Evolutionary conservation across 2,888 invertebrate genomes (phyloP).

Genomic region (Drosophila differens): DNA sequence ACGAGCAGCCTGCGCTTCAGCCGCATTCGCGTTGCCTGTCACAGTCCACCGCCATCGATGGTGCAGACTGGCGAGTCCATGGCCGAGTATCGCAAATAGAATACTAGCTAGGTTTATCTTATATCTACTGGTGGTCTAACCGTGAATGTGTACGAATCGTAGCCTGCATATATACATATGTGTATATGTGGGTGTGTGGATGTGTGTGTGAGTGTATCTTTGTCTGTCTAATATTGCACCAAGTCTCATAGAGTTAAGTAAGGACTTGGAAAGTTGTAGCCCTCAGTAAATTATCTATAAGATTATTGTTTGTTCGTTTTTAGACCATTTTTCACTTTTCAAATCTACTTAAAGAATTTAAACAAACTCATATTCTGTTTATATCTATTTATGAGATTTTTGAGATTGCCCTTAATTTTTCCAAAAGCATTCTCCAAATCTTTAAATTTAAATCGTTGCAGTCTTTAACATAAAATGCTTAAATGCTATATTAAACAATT

Average conservation of each 20-base stretch:
- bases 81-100: conserved; percentile 81
- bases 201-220: neutral
- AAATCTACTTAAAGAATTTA: neutral
- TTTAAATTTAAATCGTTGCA: neutral
- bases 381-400: neutral
- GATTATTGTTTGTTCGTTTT: neutral
- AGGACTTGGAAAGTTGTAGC: conserved; percentile 32
- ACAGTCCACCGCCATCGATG: conserved; percentile 75
- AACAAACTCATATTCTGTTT: neutral
- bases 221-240: conserved; percentile 17
- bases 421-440: neutral
- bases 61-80: conserved; percentile 52
- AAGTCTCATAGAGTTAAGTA: conserved; percentile 19
- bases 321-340: neutral
- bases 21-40: conserved; percentile 74
- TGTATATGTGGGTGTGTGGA: neutral
- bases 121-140: conserved; percentile 31
- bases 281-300: neutral
- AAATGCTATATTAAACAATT: neutral
- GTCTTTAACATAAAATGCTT: neutral
- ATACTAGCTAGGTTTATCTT: conserved; percentile 14
- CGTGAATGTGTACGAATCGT: conserved; percentile 14
- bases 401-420: neutral
- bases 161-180: conserved; percentile 6
- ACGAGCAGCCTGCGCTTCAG: conserved; percentile 54